A percentile compares a stretch with the other conserved stretches of the same genome.
Conservation (phyloP, 2,797 vertebrate species). For the Crocodylus rhombifer region DNA sequence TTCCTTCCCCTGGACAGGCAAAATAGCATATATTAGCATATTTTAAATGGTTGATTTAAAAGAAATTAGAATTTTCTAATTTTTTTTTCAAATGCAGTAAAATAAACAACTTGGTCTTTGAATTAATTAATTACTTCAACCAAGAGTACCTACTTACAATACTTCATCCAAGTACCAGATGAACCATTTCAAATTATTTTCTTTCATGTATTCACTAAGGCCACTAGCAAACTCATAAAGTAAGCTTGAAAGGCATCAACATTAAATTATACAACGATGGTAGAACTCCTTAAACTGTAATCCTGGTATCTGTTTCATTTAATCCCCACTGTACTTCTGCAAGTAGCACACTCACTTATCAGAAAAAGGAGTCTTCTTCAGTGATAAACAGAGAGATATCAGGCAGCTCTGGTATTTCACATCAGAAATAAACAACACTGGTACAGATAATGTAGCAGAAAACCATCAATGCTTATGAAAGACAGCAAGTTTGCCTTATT, state of each 20-base stretch:
- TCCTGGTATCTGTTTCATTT: background rate
- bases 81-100: background rate
- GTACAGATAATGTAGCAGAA: background rate
- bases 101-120: background rate
- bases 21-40: background rate
- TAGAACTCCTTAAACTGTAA: background rate
- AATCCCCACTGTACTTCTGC: background rate
- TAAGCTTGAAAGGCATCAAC: background rate
- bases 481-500: background rate
- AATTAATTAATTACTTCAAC: background rate
- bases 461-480: background rate
- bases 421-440: background rate
- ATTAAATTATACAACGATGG: background rate
- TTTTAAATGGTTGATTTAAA: background rate
- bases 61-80: background rate
- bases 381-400: background rate
- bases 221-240: rapidly evolving
- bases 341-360: background rate
- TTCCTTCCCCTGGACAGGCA: background rate
- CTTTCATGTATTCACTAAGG: background rate
- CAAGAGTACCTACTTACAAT: background rate
- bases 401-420: background rate
- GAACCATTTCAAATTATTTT: background rate
- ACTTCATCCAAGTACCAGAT: background rate
- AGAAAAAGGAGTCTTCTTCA: background rate